Base-by-base conservation (phyloP, 53 echinoderm and acorn worm species). In the Echinometra lucunter region DNA sequence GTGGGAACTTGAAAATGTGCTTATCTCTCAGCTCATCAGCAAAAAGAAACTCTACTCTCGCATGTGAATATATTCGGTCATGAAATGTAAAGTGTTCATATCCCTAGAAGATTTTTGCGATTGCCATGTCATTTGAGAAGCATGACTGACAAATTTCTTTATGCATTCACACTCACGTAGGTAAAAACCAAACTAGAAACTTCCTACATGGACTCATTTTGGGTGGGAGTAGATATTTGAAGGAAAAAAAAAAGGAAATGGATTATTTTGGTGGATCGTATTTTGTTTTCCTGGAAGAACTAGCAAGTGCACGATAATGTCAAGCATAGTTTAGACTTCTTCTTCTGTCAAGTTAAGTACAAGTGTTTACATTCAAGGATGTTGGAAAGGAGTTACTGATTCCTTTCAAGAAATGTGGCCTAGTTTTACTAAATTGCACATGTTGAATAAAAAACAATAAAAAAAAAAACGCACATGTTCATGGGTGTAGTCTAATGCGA, bases 171-270 rank as follows among this genome's bases (percentile, higher is more conserved):
- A 63, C 21, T 38, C 74, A 15, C n/a, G 37, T 75, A 37, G 30
- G 17, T 6, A 32, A 78, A 78, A 78, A 78, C 78, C 78, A 78
- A 78, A 78, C 38, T 78, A 78, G 78, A 40, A 78, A 78, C 42
- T 78, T 38, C 42, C 38, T 78, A 78, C 78, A 78, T 23, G 1
- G 42, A 78, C 78, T 18, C 42, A 42, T 78, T 42, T 78, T 78
- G 78, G 78, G 78, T 78, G 78, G 78, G 78, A 19, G 78, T 40
- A 38, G 78, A 78, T 78, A 78, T 78, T 42, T 78, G 78, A 78
- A 40, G 78, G 21, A 42, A 35, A 42, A 74, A 56, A 63, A 42
- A 78, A 38, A 78, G 78, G 78, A 78, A 78, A 78, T 78, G 38
- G 78, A 78, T 78, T 78, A 78, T 78, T 78, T 78, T 78, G 42